Conservation (phyloP, 2,888 invertebrate species). For the Apodemia duryi region DNA sequence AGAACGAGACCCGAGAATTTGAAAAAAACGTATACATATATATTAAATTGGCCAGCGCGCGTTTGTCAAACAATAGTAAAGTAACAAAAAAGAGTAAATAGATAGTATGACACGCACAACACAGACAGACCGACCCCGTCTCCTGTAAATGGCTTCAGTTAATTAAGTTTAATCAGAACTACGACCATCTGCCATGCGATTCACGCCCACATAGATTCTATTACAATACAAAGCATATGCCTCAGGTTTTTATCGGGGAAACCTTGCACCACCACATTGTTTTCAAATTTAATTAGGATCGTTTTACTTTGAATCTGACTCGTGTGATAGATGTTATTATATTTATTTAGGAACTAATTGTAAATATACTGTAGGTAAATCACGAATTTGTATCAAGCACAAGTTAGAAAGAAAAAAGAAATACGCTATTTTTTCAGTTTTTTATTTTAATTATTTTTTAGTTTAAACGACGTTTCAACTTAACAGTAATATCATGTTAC, state of each 20-base stretch:
- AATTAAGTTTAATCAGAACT: constrained; percentile 78
- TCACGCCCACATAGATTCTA: constrained; percentile 67
- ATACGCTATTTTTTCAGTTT: no score
- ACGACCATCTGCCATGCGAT: constrained; percentile 65
- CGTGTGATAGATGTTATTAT: constrained; percentile 15
- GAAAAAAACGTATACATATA: not conserved
- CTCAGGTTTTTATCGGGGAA: constrained; percentile 40
- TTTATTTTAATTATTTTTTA: no score
- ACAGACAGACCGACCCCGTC: constrained; percentile 43
- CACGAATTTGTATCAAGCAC: no score
- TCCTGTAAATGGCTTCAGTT: constrained; percentile 76
- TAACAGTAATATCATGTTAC: no score
- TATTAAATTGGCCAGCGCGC: not conserved
- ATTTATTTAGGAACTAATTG: no score
- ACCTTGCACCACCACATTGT: constrained; percentile 31
- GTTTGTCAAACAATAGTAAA: not conserved
- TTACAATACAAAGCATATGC: constrained; percentile 49
- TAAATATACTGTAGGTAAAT: no score
- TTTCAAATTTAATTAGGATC: constrained; percentile 21
- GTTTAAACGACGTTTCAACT: no score
- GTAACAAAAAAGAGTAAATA: constrained; percentile 18
- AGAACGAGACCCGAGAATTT: no score
- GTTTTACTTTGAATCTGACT: constrained; percentile 3
- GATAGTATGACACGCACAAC: constrained; percentile 36
- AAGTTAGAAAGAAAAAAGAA: no score